phyloP scores from a whole-genome alignment of 2,888 invertebrate genomes.

The Cheiracanthium punctorium region DNA sequence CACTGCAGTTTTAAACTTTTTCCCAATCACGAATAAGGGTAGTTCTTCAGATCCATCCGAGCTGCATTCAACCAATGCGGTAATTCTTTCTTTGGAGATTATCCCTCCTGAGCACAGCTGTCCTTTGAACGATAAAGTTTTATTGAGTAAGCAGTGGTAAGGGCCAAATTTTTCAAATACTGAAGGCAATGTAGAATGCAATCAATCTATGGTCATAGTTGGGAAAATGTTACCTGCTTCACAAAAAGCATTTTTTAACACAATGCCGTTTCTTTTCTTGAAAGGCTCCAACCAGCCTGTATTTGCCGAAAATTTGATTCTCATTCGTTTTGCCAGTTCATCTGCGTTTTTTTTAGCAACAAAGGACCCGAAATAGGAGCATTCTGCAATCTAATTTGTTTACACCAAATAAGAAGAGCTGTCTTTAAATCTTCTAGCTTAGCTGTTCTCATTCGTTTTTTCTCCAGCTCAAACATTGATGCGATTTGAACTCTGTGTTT shows the following conservation, averaged over 20 bases:
- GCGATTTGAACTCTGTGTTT: not conserved
- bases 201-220: not conserved
- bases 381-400: not conserved
- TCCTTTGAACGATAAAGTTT: conserved; percentile 5
- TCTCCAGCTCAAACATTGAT: not conserved
- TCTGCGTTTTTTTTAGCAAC: not conserved
- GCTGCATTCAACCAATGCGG: not conserved
- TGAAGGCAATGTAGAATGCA: conserved; percentile 1
- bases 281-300: not conserved
- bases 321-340: conserved; percentile 3
- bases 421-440: not conserved
- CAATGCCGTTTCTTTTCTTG: not conserved
- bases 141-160: not conserved
- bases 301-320: not conserved
- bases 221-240: not conserved
- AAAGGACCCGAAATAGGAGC: not conserved
- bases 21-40: not conserved
- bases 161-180: not conserved
- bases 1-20: conserved; percentile 3
- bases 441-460: not conserved
- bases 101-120: not conserved
- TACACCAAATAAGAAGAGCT: not conserved
- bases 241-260: not conserved
- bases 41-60: conserved; percentile 1
- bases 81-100: conserved; percentile 9